Evolutionary conservation across 2,113 vertebrate genomes (phyloP).

Genomic region (Tyrannus savana): DNA sequence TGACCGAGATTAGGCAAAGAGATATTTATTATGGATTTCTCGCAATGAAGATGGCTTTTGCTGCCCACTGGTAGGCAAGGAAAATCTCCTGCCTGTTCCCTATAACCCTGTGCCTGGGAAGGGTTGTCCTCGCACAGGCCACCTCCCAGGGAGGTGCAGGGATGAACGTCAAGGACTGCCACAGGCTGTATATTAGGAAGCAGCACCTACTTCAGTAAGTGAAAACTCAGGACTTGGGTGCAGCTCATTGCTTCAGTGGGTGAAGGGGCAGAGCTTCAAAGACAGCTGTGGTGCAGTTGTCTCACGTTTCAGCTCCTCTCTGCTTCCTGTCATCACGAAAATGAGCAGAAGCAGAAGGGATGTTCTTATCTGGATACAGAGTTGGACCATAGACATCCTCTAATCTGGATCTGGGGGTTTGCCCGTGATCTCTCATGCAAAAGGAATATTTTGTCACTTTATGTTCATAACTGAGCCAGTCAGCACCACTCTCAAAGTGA

Average conservation of each 20-base stretch:
- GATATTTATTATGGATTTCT: background rate
- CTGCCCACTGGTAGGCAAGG: background rate
- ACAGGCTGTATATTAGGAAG: background rate
- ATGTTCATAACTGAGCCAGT: background rate
- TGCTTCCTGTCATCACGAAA: background rate
- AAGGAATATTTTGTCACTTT: constrained; percentile 25
- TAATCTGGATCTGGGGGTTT: background rate
- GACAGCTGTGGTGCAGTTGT: background rate
- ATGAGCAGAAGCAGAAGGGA: background rate
- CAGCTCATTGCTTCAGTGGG: background rate
- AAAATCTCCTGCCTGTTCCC: background rate
- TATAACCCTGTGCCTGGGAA: background rate
- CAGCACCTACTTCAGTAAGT: background rate
- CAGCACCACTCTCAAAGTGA: constrained; percentile 17
- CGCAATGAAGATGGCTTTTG: background rate
- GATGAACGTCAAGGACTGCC: background rate
- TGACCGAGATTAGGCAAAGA: background rate
- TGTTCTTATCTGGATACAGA: background rate
- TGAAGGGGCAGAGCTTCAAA: background rate
- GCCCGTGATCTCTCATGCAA: background rate
- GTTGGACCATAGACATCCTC: background rate
- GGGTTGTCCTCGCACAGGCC: background rate
- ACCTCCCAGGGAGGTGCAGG: background rate
- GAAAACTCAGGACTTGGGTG: background rate
- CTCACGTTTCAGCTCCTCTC: background rate